Conservation (phyloP, 1,140 invertebrate species). For the Conopomorpha cramerella region DNA sequence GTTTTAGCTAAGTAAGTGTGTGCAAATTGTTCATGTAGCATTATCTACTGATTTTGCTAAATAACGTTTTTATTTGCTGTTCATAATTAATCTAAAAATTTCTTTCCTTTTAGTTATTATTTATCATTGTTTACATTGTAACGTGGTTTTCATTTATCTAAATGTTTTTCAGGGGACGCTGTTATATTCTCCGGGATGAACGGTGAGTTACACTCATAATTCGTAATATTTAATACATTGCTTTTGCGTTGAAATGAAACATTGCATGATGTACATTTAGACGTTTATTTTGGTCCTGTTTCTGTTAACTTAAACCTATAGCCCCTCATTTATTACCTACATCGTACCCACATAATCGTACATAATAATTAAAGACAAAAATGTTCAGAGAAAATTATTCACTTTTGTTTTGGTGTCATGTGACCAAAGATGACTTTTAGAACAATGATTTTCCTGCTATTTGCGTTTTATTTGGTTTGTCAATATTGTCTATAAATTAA, state of each 20-base stretch:
- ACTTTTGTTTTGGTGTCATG: too few relatives aligned
- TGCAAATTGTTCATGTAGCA: background rate
- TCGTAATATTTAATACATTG: slow-evolving; percentile 1
- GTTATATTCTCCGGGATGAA: slow-evolving; percentile 63
- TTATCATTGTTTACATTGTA: slow-evolving; percentile 7
- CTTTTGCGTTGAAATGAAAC: background rate
- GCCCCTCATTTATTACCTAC: too few relatives aligned
- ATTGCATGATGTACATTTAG: background rate
- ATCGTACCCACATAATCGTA: background rate
- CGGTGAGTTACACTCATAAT: slow-evolving; percentile 33
- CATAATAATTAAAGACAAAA: background rate
- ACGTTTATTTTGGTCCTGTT: too few relatives aligned
- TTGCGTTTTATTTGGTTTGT: too few relatives aligned
- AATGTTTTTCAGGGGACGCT: slow-evolving; percentile 56
- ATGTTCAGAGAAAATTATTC: too few relatives aligned
- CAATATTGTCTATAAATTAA: too few relatives aligned
- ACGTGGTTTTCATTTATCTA: slow-evolving; percentile 3
- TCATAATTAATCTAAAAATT: background rate
- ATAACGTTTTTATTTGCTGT: background rate
- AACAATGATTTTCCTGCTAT: too few relatives aligned
- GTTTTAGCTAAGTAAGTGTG: background rate
- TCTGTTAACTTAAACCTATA: too few relatives aligned
- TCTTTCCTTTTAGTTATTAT: background rate
- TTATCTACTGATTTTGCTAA: background rate
- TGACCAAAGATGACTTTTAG: too few relatives aligned